Base-by-base conservation (phyloP, 2,113 vertebrate genomes). In the Mus spicilegus region DNA sequence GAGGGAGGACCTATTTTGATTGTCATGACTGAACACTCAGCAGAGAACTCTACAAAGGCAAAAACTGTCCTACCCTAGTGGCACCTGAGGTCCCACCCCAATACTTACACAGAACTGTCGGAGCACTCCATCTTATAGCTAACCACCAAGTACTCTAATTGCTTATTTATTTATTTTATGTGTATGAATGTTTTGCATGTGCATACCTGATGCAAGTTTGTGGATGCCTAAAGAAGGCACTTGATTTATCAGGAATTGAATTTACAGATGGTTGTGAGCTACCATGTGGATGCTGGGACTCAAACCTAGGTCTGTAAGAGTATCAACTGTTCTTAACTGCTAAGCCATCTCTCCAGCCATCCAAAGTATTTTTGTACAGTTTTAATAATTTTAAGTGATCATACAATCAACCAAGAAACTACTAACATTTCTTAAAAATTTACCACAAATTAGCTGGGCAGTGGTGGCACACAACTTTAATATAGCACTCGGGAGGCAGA, bases 371-470 rank as follows among this genome's bases (percentile, higher is more conserved):
- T 73, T 89, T 95, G 65, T 69, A 9, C 49, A 61, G 61, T 36
- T 87, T 87, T 51, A 88, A 96, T 39, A 85, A 46, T 65, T 46
- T 84, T 84, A 39, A 87, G 42, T 81, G 17, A 87, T 78, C 28
- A 77, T 7, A 1, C 89, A 87, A 94, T 88, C n/a, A 87, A 94
- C 85, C n/a, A 91, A 84, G 58, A 92, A 22, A 93, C 54, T 20
- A 20, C 26, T 81, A 2, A 12, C 33, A 82, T 42, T 93, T 87
- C 94, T 94, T 78, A 28, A 93, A 90, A 80, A 20, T n/a, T 58
- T 19, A 63, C 36, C 33, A 80, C 1, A 3, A 39, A 72, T 72
- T 20, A 72, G 36, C 16, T 72, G 36, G 69, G 69, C 80, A 82
- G 36, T 82, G 80, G 54, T 61, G 80, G 36, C 6, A 1, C 36